These are phyloP conservation scores for Craseonycteris thonglongyai DNA, from an alignment of 2,113 vertebrate species.

Conservation along the genomic window DNA sequence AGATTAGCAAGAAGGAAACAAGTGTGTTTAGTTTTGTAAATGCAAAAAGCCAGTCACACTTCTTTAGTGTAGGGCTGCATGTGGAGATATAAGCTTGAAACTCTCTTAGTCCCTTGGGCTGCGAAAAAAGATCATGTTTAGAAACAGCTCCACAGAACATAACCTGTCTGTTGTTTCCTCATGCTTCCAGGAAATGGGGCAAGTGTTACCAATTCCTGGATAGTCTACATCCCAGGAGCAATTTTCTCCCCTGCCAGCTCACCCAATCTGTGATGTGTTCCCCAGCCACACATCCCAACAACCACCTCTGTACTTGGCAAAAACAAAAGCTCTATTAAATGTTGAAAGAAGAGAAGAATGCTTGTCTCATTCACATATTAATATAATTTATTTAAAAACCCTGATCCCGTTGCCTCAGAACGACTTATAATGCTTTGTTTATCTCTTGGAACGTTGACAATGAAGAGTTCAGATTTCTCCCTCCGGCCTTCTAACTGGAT, in stretches of 20 bases:
- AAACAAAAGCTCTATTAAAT: slow-evolving; percentile 52
- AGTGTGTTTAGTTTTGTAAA: not conserved
- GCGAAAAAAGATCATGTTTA: not conserved
- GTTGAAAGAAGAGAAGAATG: slow-evolving; percentile 58
- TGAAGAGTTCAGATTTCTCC: slow-evolving; percentile 55
- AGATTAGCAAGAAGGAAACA: not conserved
- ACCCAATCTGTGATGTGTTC: not conserved
- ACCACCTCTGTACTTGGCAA: slow-evolving; percentile 28
- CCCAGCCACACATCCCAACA: not conserved
- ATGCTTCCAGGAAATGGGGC: not conserved
- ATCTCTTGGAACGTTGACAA: slow-evolving; percentile 70
- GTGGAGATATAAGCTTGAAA: not conserved
- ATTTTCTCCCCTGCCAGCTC: not conserved
- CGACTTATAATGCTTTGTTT: slow-evolving; percentile 60
- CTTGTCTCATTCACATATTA: slow-evolving; percentile 66
- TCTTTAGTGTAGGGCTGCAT: not conserved
- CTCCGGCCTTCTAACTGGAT: slow-evolving; percentile 38
- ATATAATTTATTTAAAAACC: slow-evolving; percentile 66
- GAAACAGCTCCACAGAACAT: not conserved
- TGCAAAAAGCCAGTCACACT: not conserved
- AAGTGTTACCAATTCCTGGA: not conserved
- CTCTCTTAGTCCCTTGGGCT: not conserved
- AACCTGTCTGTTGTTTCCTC: not conserved
- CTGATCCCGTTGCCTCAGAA: slow-evolving; percentile 43
- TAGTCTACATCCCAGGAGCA: not conserved